A percentile compares a stretch with the other conserved stretches of the same genome.
Conservation (phyloP, 2,888 invertebrate genomes). For the Orthosia gracilis region DNA sequence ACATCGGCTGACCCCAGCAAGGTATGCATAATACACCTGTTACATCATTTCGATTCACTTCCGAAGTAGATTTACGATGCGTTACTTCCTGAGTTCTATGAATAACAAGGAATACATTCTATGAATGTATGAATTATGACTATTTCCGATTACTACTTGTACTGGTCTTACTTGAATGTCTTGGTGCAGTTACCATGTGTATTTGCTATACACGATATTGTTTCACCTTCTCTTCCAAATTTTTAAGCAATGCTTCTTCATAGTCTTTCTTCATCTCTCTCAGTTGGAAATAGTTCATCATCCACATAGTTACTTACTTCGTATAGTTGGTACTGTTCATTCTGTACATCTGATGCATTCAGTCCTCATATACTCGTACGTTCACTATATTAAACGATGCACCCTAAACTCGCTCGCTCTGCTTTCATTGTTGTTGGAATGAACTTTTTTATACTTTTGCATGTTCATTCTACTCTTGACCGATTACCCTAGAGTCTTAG, state of each 20-base stretch:
- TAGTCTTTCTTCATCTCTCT: constrained; percentile 44
- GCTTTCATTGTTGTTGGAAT: constrained; percentile 83
- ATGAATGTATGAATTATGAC: constrained; percentile 55
- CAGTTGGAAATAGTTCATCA: constrained; percentile 38
- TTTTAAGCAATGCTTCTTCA: constrained; percentile 56
- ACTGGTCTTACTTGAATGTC: constrained; percentile 26
- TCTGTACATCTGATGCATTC: constrained; percentile 27
- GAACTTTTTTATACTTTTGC: constrained; percentile 70
- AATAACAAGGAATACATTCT: constrained; percentile 53
- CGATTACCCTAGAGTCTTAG: constrained; percentile 33
- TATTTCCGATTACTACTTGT: constrained; percentile 54
- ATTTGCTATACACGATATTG: constrained; percentile 4
- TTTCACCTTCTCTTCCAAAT: constrained; percentile 20
- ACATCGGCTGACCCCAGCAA: constrained; percentile 89
- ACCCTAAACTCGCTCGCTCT: constrained; percentile 73
- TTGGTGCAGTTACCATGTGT: constrained; percentile 12
- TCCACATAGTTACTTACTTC: constrained; percentile 14
- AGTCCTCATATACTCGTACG: constrained; percentile 23
- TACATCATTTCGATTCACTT: constrained; percentile 44
- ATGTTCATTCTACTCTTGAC: constrained; percentile 69
- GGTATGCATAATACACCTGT: constrained; percentile 72
- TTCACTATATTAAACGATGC: constrained; percentile 55
- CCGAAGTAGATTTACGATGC: constrained; percentile 53
- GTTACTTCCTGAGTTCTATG: constrained; percentile 56
- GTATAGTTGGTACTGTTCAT: constrained; percentile 40